Evolutionary conservation across 2,888 invertebrate genomes (phyloP), one percentile per base, ranked within the genome.

Genomic region (Trissolcus brochymenae): DNA sequence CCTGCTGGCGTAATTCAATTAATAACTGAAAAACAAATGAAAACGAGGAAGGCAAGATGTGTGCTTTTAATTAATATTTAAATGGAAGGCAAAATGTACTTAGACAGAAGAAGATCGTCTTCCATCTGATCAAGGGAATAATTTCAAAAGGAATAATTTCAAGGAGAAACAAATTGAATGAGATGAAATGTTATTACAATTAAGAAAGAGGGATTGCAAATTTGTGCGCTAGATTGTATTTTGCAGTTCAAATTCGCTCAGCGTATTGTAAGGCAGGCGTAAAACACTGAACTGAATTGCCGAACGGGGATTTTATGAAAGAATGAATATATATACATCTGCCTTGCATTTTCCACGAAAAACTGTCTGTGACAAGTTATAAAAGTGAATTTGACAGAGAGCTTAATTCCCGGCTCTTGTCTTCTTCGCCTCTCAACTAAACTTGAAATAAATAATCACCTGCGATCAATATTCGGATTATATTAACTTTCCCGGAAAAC

Each of bases 381-480:
- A 59, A 59, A 59, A 59, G 46, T 49, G 59, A 59, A 59, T 59
- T 59, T 59, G 59, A 59, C 59, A 49, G 59, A 59, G 49, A 59
- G 29, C 14, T 14, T n/a, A 16, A 49, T 21, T 21, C 49, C 41
- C 56, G 19, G 56, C 29, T 43, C 49, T 46, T 49, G 25, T 59
- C 59, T 49, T 49, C 16, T 21, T 13, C 14, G 49, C 59, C 14
- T 11, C 9, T 11, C 35, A 35, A 9, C 55, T 56, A 56, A 56
- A 56, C 55, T 40, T 56, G 40, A 40, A 56, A 40, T 41, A 41
- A 41, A 56, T 56, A 56, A 56, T 56, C 55, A 56, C 17, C 40
- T 17, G 41, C 55, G 55, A 56, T 56, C 55, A 40, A 56, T 56
- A 56, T 56, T 17, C 55, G 40, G 41, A 62, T 79, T 43, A 80